phyloP scores from a whole-genome alignment of 23 tunicate genomes.

The Corella eumyota region DNA sequence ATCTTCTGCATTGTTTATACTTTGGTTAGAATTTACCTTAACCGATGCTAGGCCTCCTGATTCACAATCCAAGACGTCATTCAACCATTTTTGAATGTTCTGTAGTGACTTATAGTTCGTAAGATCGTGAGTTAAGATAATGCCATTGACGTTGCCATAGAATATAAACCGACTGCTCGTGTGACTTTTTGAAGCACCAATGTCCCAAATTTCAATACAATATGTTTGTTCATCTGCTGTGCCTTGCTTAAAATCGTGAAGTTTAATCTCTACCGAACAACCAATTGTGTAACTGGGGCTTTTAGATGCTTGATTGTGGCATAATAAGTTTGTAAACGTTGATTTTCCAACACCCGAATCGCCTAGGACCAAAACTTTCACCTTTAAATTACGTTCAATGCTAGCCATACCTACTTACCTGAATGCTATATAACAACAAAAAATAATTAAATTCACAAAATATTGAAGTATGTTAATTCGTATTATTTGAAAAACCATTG shows the following conservation, averaged over 20 bases:
- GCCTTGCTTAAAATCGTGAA: conserved; percentile 87
- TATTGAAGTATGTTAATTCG: no score
- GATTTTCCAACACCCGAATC: conserved; percentile 96
- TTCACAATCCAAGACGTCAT: conserved; percentile 58
- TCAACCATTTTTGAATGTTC: conserved; percentile 68
- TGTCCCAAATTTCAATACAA: conserved; percentile 84
- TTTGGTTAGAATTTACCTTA: conserved; percentile 29
- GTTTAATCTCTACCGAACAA: conserved; percentile 67
- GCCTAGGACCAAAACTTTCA: conserved; percentile 78
- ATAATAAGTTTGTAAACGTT: conserved; percentile 65
- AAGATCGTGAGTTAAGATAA: conserved; percentile 76
- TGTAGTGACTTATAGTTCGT: conserved; percentile 76
- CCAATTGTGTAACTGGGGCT: conserved; percentile 89
- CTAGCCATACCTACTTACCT: conserved; percentile 24
- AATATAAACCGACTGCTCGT: conserved; percentile 77
- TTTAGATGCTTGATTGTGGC: conserved; percentile 48
- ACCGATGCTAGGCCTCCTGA: conserved; percentile 48
- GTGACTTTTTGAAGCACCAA: conserved; percentile 92
- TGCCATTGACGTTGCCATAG: conserved; percentile 80
- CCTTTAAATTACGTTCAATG: conserved; percentile 51
- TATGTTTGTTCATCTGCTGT: conserved; percentile 74
- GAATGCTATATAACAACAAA: no score
- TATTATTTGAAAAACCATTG: no score
- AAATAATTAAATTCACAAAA: no score
- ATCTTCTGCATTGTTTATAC: not conserved